A percentile compares a stretch with the other conserved stretches of the same genome.
Conservation (phyloP, 2,113 vertebrate genomes). For the Colistium nudipinnis region DNA sequence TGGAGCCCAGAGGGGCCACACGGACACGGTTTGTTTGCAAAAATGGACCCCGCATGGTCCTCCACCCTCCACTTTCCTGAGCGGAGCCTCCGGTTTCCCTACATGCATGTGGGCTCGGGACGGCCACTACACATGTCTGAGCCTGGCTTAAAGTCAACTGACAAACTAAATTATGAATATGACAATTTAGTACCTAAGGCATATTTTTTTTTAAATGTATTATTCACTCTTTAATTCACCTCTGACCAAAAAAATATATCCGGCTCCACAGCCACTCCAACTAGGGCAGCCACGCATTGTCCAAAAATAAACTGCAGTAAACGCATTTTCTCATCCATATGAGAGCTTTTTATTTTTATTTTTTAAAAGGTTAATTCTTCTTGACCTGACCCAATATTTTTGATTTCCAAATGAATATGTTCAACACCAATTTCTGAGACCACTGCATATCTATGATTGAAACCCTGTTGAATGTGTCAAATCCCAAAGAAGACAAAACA, state of each 20-base stretch:
- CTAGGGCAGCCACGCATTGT: too few species aligned
- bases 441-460: background rate
- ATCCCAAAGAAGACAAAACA: background rate
- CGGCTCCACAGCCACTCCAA: too few species aligned
- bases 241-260: background rate
- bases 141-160: background rate
- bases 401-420: background rate
- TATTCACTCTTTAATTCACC: too few species aligned
- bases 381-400: background rate
- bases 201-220: background rate
- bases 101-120: background rate
- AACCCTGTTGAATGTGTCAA: background rate
- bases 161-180: background rate
- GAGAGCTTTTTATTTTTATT: background rate
- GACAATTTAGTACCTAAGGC: background rate
- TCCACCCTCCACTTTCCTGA: constrained; percentile 15
- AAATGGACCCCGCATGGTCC: constrained; percentile 31
- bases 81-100: background rate
- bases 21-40: constrained; percentile 44
- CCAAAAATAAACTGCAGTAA: background rate
- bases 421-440: background rate
- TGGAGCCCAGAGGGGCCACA: constrained; percentile 50
- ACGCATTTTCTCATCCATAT: too few species aligned
- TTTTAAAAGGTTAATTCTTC: background rate
- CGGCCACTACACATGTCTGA: background rate